These are phyloP conservation scores for Drosophila neocordata DNA, from an alignment of 1,140 invertebrate genomes.

Conservation along the genomic window DNA sequence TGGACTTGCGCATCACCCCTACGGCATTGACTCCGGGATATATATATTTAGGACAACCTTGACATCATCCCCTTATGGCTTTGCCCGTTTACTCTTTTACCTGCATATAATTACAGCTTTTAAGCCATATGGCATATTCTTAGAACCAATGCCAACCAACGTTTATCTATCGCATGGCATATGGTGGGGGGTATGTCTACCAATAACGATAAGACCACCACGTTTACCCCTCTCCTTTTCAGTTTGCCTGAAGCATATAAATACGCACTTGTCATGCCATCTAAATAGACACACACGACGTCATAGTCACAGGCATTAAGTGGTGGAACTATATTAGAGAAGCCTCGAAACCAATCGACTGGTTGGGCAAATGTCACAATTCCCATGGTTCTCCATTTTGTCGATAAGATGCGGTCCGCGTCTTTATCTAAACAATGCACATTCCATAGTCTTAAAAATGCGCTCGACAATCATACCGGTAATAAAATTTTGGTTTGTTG, in stretches of 20 bases:
- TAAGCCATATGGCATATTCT: conserved; percentile 8
- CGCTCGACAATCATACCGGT: conserved; percentile 18
- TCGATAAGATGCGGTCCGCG: conserved; percentile 31
- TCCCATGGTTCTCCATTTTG: conserved; percentile 30
- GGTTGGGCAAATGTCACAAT: conserved; percentile 40
- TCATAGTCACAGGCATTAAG: conserved; percentile 34
- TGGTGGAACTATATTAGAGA: not conserved
- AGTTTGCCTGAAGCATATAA: conserved; percentile 8
- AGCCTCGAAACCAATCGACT: conserved; percentile 17
- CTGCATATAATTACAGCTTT: conserved; percentile 5
- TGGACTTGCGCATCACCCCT: conserved; percentile 31
- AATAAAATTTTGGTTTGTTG: conserved; percentile 4
- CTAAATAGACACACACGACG: conserved; percentile 30
- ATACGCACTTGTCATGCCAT: conserved; percentile 42
- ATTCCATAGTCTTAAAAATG: conserved; percentile 16
- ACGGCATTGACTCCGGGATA: not conserved
- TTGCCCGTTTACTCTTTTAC: conserved; percentile 3
- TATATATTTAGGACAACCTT: conserved; percentile 43
- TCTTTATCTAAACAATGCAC: conserved; percentile 24
- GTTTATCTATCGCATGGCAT: conserved; percentile 26
- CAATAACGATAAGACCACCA: conserved; percentile 36
- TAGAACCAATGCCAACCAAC: conserved; percentile 14
- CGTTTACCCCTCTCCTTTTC: not conserved
- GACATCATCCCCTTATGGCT: conserved; percentile 1
- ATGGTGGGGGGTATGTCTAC: conserved; percentile 37